Evolutionary conservation across 2,113 vertebrate species (phyloP), one percentile per base, ranked within the genome.

Genomic region (Triplophysa siluroides): DNA sequence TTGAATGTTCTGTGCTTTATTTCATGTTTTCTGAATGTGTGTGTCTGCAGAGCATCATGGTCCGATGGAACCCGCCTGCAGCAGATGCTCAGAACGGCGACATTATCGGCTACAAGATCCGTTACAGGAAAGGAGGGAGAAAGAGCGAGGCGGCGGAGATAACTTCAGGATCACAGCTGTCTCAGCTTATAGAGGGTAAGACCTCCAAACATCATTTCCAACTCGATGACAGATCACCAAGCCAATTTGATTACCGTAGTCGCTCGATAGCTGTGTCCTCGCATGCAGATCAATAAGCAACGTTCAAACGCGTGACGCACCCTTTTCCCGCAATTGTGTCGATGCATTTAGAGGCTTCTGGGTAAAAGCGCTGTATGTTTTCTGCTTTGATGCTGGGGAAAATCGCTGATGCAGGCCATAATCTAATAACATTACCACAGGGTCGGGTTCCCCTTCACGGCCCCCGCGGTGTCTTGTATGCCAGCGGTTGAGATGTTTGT

Each of bases 51-150:
- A 95, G 95, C 87, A 93, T 99, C 85, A 87, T 96, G 92, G 92
- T 98, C 10, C 95, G 95, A 81, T 99, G 97, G 97, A 96, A 98
- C 85, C 95, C 96, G 0, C 98, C 98, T 0, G 94, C 96, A 24
- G 85, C 87, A 0, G 94, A 92, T 0, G 89, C 94, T 13, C 97
- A 99, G 26, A 99, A 98, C 0, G 97, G 98, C 0, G 94, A 95
- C 52, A 96, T 99, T 85, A 94, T 89, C 0, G 93, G 95, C 18
- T 99, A 99, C 90, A 98, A 96, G 88, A 95, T 99, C 52, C 95
- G 97, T n/a, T 98, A 98, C 88, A 93, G 96, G 4, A 99, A 97
- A 84, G 94, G 94, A 8, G 93, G 94, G 24, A 92, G 97, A 38
- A 96, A 97, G 91, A 98, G 96, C 0, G 97, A 99, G 21, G 93